Percentiles rank a stretch among this genome's conserved stretches.
Evolutionary conservation across 2,888 invertebrate genomes (phyloP).

Genomic region (Oligia strigilis): DNA sequence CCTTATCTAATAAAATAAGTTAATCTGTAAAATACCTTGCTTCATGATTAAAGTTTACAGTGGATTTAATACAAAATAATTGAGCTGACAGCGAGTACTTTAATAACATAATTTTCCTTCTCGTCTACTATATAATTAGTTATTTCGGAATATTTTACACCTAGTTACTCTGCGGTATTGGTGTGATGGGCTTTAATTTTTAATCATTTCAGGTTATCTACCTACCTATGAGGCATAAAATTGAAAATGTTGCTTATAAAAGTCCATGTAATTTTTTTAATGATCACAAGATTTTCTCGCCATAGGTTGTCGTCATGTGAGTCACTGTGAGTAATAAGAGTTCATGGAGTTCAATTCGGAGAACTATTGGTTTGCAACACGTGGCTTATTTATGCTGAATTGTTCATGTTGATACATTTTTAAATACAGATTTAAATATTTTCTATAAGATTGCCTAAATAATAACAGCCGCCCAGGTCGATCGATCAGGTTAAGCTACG

Average conservation of each 20-base stretch:
- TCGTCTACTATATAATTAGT: conserved; percentile 13
- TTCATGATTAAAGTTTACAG: neutral
- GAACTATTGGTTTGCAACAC: conserved; percentile 19
- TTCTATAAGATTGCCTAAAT: neutral
- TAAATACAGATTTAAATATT: neutral
- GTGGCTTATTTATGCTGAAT: no score
- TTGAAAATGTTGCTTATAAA: neutral
- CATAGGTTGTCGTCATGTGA: conserved; percentile 26
- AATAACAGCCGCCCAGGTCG: no score
- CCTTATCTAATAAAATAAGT: neutral
- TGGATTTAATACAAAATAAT: conserved; percentile 10
- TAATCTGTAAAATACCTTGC: conserved; percentile 1
- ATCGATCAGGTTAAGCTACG: no score
- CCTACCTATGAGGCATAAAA: neutral
- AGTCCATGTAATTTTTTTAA: neutral
- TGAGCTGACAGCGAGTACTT: conserved; percentile 18
- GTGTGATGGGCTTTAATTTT: neutral
- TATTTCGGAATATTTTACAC: conserved; percentile 35
- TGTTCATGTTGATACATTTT: neutral
- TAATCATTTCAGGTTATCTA: neutral
- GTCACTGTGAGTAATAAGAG: conserved; percentile 40
- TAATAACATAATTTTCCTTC: conserved; percentile 33
- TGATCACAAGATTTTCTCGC: conserved; percentile 25
- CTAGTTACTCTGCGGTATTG: neutral
- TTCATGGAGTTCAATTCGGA: conserved; percentile 41